Conservation (phyloP, 2,888 invertebrate species). For the Dilophus febrilis region DNA sequence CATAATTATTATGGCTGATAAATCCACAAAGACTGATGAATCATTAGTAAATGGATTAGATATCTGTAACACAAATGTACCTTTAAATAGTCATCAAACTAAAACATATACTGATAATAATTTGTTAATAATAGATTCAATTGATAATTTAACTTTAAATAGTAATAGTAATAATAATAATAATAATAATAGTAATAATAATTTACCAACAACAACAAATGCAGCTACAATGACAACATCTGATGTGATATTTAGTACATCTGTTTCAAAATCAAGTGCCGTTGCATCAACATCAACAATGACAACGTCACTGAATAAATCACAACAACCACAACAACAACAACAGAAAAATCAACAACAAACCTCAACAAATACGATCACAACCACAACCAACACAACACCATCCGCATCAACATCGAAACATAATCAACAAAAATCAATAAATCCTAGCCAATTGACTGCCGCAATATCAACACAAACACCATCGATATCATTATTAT, state of each 20-base stretch:
- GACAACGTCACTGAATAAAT: conserved; percentile 1
- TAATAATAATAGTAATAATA: conserved; percentile 7
- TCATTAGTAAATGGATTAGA: conserved; percentile 23
- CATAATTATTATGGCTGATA: conserved; percentile 48
- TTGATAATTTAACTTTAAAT: not conserved
- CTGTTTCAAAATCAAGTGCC: conserved; percentile 3
- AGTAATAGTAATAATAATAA: not conserved
- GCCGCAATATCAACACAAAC: not conserved
- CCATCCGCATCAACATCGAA: not conserved
- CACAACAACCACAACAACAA: conserved; percentile 1
- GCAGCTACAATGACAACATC: conserved; percentile 38
- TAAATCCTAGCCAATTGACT: not conserved
- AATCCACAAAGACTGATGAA: conserved; percentile 50
- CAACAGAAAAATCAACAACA: too few species aligned
- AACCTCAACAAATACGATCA: not conserved
- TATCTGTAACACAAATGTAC: conserved; percentile 15
- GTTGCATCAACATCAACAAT: conserved; percentile 1
- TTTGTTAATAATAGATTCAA: not conserved
- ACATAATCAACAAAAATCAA: too few species aligned
- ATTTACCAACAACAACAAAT: conserved; percentile 31
- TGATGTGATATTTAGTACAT: conserved; percentile 9
- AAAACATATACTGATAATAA: not conserved
- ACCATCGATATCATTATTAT: not conserved
- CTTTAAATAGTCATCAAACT: not conserved
- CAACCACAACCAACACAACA: not conserved